Base-by-base conservation (phyloP, 1,140 invertebrate genomes). In the Drosophila bocki region DNA sequence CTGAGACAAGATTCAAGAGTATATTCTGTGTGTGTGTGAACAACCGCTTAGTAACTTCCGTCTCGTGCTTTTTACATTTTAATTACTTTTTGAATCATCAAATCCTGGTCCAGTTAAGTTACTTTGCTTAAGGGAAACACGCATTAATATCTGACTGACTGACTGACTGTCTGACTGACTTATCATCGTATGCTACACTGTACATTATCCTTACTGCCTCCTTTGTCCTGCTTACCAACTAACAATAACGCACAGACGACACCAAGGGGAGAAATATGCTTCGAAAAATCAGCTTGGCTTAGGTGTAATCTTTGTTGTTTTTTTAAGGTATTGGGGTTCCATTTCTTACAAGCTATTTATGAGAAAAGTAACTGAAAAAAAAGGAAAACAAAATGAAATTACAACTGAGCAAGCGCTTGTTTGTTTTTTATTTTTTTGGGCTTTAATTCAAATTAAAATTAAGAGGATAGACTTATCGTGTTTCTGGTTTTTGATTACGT, bases 31-130 rank as follows among this genome's bases (percentile, higher is more conserved):
- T 47, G 45, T 51, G 48, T 63, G 57, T 78, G 75, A 85, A 85
- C 82, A 85, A 85, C 82, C 82, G 69, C 70, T 85, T 85, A 85
- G 82, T 85, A 85, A 85, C 82, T 78, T 84, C 71, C 68, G 50
- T 81, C 60, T 78, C 60, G 60, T 68, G 64, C 59, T 69, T 67
- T 87, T 60, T 87, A 86, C 84, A 87, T 80, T 37, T 22, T 72
- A 76, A 33, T 17, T 11, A 32, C 22, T 22, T 59, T 45, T 45
- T 29, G 26, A 61, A 61, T 61, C 39, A 85, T 85, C 82, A 85
- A 85, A 85, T 85, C 82, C 82, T 84, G 82, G 82, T 84, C 82
- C 82, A 84, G 19, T 72, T 42, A 19, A 7, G 9, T 17, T 53
- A 64, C 26, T 51, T 70, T 62, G 33, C 22, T 71, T 42, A 57